Base-by-base conservation (phyloP, 1,140 invertebrate species). In the Pseudomyrmex dendroicus region DNA sequence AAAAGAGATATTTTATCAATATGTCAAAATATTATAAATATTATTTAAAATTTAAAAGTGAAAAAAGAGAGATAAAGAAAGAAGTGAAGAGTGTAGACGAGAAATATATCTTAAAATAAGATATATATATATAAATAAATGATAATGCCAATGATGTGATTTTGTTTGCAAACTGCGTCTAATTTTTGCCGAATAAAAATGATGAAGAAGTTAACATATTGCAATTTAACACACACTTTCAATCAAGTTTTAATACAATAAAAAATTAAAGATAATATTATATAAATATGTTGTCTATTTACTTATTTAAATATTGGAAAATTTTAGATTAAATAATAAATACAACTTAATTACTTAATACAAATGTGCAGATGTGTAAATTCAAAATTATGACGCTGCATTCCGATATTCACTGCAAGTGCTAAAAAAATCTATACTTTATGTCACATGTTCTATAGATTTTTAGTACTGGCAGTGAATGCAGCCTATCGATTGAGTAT, bases 151-250 rank as follows among this genome's bases (percentile, higher is more conserved):
- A 50, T 10, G 20, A 22, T 17, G 48, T 17, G 17, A 56, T 56
- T 57, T 7, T 7, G 35, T 35, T 35, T 35, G 35, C 35, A 35
- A 35, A 9, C 3, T 64, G 15, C 22, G 22, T 7, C 15, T 74
- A 8, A 73, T 17, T 59, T 12, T 59, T 59, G 12, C 9, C 12
- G 35, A 62, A 74, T 74, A 3, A 73, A 48, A 5, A 25, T 62
- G 2, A 64, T 64, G 12, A 20, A 44, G 7, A 73, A 9, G 25
- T 64, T 7, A 10, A 48, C 25, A 35, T 76, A 76, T 64, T n/a
- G n/a, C 9, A 13, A 20, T 76, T 52, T 35, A 57, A 63, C 22
- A 15, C 9, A 13, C 25, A 48, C 20, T 13, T 66, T 12, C 15
- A 17, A 1, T 57, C 13, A 48, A 35, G 35, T 35, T 35, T 35